Conservation (phyloP, 2,888 invertebrate species). For the Silvanus unidentatus region DNA sequence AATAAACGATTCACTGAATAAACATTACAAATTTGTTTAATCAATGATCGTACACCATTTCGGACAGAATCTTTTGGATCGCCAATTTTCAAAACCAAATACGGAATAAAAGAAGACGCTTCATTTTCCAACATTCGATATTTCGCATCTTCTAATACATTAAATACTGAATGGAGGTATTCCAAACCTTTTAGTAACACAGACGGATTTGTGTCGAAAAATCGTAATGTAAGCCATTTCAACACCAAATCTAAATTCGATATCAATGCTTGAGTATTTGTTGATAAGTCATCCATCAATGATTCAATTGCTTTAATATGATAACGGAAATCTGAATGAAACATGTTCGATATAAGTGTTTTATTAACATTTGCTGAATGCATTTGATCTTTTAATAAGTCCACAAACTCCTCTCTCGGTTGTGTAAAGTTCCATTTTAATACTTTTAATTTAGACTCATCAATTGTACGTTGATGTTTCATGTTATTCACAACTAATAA, state of each 20-base stretch:
- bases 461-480: slow-evolving; percentile 88
- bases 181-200: slow-evolving; percentile 93
- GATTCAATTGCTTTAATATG: slow-evolving; percentile 94
- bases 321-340: slow-evolving; percentile 86
- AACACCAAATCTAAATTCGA: slow-evolving; percentile 91
- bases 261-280: slow-evolving; percentile 73
- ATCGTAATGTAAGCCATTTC: slow-evolving; percentile 93
- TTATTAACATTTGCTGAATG: slow-evolving; percentile 80
- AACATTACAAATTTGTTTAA: slow-evolving; percentile 78
- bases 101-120: slow-evolving; percentile 90
- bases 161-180: slow-evolving; percentile 79
- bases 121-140: slow-evolving; percentile 88
- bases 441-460: slow-evolving; percentile 89
- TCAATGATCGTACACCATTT: slow-evolving; percentile 77
- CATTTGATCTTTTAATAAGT: slow-evolving; percentile 89
- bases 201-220: slow-evolving; percentile 98
- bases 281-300: slow-evolving; percentile 74
- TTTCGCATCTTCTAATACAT: slow-evolving; percentile 68
- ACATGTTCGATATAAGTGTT: slow-evolving; percentile 83
- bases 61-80: slow-evolving; percentile 95
- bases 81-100: slow-evolving; percentile 89
- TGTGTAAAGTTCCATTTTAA: slow-evolving; percentile 94
- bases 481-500: slow-evolving; percentile 74
- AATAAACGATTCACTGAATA: slow-evolving; percentile 88
- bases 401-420: slow-evolving; percentile 90